Evolutionary conservation across 2,797 vertebrate genomes (phyloP).

Genomic region (Odontamblyopus rebecca): DNA sequence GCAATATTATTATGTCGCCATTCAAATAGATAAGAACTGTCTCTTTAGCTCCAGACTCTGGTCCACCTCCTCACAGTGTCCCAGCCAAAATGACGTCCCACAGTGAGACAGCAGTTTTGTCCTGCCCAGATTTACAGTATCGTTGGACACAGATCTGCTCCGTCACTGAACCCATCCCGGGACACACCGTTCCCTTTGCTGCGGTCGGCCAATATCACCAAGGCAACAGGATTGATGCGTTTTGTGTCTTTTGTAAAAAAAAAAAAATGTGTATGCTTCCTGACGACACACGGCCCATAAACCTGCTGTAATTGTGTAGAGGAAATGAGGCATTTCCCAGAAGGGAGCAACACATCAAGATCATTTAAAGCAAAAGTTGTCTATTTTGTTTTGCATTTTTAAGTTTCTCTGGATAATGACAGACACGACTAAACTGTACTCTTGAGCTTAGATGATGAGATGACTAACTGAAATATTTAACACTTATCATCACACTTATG

Average conservation of each 20-base stretch:
- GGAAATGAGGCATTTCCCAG: constrained; percentile 48
- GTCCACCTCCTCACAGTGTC: constrained; percentile 21
- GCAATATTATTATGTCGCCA: background rate
- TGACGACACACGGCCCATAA: constrained; percentile 55
- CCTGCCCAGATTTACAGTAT: constrained; percentile 49
- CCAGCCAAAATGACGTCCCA: constrained; percentile 30
- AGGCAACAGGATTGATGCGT: constrained; percentile 70
- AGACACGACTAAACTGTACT: background rate
- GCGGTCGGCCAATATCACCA: constrained; percentile 40
- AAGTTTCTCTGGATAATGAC: background rate
- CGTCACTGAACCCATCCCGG: constrained; percentile 38
- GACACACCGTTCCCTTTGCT: constrained; percentile 33
- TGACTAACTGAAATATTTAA: constrained; percentile 4
- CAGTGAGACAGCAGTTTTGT: constrained; percentile 48
- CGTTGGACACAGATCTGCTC: constrained; percentile 36
- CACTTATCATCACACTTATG: constrained; percentile 8
- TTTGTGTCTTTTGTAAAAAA: constrained; percentile 61
- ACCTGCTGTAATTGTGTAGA: constrained; percentile 43
- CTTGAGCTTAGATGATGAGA: background rate
- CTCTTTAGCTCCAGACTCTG: constrained; percentile 10
- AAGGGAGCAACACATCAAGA: background rate
- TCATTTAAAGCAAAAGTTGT: background rate
- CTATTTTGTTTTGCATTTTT: background rate
- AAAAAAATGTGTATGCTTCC: constrained; percentile 65
- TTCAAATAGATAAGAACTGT: background rate